Base-by-base conservation (phyloP, 2,797 vertebrate genomes). In the Paramormyrops hopkinsi region DNA sequence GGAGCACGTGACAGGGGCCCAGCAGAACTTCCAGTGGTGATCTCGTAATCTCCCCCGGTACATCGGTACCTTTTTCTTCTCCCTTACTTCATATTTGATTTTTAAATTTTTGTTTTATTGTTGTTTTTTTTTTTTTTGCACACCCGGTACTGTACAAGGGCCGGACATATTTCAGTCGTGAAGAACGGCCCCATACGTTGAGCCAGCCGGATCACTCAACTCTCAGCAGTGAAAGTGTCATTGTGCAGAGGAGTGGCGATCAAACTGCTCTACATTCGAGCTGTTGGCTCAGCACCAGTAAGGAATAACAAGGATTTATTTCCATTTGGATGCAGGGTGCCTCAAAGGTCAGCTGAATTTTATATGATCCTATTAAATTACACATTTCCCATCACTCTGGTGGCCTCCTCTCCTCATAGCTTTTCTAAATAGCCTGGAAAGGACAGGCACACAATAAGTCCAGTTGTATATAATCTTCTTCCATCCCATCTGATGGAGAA, bases 321-420 rank as follows among this genome's bases (percentile, higher is more conserved):
- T 88, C 25, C 62, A 50, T 76, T 22, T 88, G 62, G 46, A 87
- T 79, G 62, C 12, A 1, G 62, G 44, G 62, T 14, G 48, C 87
- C 54, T 50, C 59, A 50, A 79, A 51, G 48, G 46, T 73, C 46
- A 76, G 14, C 12, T 53, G 48, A 51, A 50, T 88, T 87, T 54
- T 87, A 87, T 87, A 56, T 87, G 53, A 56, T 87, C 53, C 85
- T 87, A 12, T 56, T 54, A 37, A n/a, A 54, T 59, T 56, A 56
- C 29, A 87, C 85, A 87, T 56, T 87, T 84, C 6, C 48, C 41
- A 84, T 48, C 37, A 56, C 50, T 29, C 85, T 87, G 12, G 29
- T 87, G 9, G 85, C 51, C 85, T 59, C 53, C 53, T 54, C 53
- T 59, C 17, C 53, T 56, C 53, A 56, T 54, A 54, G 85, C 85